Percentiles rank a stretch among this genome's conserved stretches.
These are phyloP conservation scores for Ctenomys sociabilis DNA, from an alignment of 2,113 vertebrate genomes.

Conservation along the genomic window DNA sequence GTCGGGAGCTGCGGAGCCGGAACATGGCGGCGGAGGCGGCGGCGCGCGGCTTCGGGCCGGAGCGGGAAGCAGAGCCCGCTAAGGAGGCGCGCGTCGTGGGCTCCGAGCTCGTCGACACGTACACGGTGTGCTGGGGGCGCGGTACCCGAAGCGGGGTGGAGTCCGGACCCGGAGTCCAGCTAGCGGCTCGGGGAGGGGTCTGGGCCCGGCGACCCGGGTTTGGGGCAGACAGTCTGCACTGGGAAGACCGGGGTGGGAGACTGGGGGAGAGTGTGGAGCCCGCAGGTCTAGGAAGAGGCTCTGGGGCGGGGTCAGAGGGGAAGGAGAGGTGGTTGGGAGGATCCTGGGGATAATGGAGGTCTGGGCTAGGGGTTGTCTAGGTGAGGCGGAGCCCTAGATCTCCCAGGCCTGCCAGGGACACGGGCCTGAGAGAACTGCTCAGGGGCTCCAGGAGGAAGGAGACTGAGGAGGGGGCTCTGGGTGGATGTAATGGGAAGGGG, in stretches of 20 bases:
- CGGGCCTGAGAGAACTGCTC: background rate
- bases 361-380: background rate
- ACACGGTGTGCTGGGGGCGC: constrained; percentile 87
- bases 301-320: background rate
- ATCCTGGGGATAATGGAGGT: background rate
- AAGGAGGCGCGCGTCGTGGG: constrained; percentile 91
- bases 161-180: background rate
- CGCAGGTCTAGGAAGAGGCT: background rate
- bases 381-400: background rate
- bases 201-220: background rate
- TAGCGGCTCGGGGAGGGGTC: background rate
- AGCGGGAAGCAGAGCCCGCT: constrained; percentile 88
- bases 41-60: constrained; percentile 79
- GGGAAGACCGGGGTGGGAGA: background rate
- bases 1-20: constrained; percentile 32
- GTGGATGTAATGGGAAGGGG: background rate
- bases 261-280: background rate
- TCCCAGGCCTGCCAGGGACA: background rate
- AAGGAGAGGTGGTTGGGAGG: background rate
- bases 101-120: constrained; percentile 95
- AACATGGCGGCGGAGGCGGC: constrained; percentile 87
- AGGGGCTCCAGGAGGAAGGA: background rate
- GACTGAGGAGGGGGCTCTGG: background rate
- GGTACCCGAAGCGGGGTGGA: background rate
- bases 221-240: background rate